phyloP scores from a whole-genome alignment of 2,797 vertebrate species.

The Pseudochirops cupreus region DNA sequence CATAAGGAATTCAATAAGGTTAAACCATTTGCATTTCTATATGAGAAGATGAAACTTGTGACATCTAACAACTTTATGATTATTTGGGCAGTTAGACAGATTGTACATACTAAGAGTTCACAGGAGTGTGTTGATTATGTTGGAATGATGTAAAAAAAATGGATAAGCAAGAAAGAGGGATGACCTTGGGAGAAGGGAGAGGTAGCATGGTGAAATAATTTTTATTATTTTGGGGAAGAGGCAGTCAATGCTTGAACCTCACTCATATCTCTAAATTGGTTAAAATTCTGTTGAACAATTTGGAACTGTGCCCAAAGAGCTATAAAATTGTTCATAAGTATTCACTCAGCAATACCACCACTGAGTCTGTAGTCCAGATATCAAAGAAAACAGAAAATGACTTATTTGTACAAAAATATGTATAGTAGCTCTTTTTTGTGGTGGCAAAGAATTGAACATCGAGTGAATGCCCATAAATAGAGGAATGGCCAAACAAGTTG shows the following conservation, averaged over 20 bases:
- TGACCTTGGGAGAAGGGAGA: background rate
- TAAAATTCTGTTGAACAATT: background rate
- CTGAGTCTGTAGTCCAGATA: background rate
- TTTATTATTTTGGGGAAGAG: too few species aligned
- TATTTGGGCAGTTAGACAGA: background rate
- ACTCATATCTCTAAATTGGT: background rate
- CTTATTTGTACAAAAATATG: background rate
- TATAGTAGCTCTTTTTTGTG: background rate
- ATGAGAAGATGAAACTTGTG: background rate
- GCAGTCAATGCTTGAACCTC: background rate
- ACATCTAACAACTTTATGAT: background rate
- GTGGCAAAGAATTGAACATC: background rate
- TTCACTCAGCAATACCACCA: background rate
- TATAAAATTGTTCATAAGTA: background rate
- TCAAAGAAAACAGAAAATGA: background rate
- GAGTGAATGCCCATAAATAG: background rate
- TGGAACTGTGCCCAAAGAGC: background rate
- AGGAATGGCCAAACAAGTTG: background rate
- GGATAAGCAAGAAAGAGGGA: background rate
- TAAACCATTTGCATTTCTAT: background rate
- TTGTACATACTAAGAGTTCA: background rate
- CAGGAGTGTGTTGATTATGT: background rate
- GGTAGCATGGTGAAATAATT: background rate
- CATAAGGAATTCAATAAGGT: background rate
- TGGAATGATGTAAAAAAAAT: background rate